Evolutionary conservation across 2,888 invertebrate genomes (phyloP), one percentile per base, ranked within the genome.

Genomic region (Falcaria lacertinaria): DNA sequence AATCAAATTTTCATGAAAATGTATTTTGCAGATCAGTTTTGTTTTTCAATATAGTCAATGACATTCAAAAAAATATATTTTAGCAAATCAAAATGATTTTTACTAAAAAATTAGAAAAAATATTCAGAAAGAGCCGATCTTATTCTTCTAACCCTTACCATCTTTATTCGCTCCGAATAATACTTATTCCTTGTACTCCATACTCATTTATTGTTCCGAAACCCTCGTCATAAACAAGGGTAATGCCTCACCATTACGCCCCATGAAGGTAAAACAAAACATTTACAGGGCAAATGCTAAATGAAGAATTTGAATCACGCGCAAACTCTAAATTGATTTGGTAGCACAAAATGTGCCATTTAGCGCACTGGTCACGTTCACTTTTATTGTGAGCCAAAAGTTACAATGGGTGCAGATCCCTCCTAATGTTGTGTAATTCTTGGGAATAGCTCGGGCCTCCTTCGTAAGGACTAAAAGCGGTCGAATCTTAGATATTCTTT

Each of bases 301-400:
- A 66, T 63, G 65, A 63, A 64, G 69, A 74, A 76, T 77, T 73
- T 70, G 75, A 74, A 77, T 74, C 79, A 77, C 75, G 76, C 69
- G 49, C 69, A 53, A 52, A 56, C 55, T 59, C 68, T 70, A 80
- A 82, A 84, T 82, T 84, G 83, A 82, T 81, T 83, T 76, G 75
- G 72, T 77, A 64, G 60, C 64, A 61, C 64, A 69, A 69, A 81
- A 80, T 71, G 67, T 66, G 60, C 64, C 75, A 82, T 86, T 85
- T 82, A 80, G 73, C 67, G 64, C 64, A 68, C 70, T 41, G 60
- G 77, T 80, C 87, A 87, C 86, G 86, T 81, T 44, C 69, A 51
- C 57, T 69, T 82, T 84, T 84, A 85, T 82, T 81, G 80, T 80
- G 77, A 74, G 74, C 74, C 74, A 75, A 76, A 82, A 81, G 83